Evolutionary conservation across 2,888 invertebrate species (phyloP).

Genomic region (Agrotis clavis): DNA sequence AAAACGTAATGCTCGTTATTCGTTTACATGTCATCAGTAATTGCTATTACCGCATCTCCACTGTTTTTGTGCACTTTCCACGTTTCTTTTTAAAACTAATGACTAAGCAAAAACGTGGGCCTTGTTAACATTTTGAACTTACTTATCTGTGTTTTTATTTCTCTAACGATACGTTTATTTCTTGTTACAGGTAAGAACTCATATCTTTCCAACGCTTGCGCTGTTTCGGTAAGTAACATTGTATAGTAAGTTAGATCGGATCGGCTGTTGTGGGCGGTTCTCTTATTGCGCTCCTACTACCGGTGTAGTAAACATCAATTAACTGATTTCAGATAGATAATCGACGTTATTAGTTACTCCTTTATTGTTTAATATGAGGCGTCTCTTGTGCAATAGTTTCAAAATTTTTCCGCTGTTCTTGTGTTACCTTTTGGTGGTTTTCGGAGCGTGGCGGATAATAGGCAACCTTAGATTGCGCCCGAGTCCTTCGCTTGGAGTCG

Average conservation of each 20-base stretch:
- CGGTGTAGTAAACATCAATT: constrained; percentile 88
- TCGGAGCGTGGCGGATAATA: constrained; percentile 91
- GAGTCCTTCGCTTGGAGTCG: constrained; percentile 87
- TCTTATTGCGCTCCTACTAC: constrained; percentile 67
- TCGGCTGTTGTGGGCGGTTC: constrained; percentile 68
- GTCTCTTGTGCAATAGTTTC: constrained; percentile 88
- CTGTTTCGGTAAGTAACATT: constrained; percentile 75
- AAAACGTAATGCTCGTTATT: constrained; percentile 80
- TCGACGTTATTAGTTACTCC: constrained; percentile 86
- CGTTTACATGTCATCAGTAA: constrained; percentile 83
- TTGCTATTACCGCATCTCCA: constrained; percentile 81
- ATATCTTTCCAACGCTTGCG: constrained; percentile 55
- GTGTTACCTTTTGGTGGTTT: constrained; percentile 89
- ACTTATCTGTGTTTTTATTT: constrained; percentile 61
- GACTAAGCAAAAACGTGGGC: constrained; percentile 69
- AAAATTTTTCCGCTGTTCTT: constrained; percentile 89
- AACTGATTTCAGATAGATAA: constrained; percentile 88
- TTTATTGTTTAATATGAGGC: constrained; percentile 89
- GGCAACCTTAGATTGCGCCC: constrained; percentile 89
- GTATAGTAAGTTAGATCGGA: constrained; percentile 65
- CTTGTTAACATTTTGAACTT: constrained; percentile 80
- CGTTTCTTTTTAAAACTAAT: constrained; percentile 61
- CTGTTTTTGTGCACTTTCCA: constrained; percentile 77
- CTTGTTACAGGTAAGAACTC: constrained; percentile 86
- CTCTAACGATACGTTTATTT: constrained; percentile 67